Conservation (phyloP, 2,113 vertebrate species). For the Vulpes lagopus region DNA sequence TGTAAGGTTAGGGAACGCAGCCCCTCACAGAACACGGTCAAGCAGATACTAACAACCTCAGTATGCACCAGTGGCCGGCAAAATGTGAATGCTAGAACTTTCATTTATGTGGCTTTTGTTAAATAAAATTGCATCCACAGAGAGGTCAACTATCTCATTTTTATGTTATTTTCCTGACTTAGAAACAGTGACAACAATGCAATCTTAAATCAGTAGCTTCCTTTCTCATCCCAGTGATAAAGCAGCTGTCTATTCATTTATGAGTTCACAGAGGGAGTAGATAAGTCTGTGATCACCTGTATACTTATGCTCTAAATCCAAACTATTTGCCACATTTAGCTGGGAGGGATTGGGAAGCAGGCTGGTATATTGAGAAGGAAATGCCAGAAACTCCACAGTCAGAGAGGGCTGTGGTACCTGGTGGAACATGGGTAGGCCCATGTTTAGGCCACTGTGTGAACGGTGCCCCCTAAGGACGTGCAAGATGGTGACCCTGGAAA, state of each 20-base stretch:
- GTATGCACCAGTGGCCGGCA: neutral
- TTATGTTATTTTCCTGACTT: constrained; percentile 34
- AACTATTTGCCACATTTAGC: neutral
- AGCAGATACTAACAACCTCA: constrained; percentile 38
- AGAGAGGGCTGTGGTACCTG: neutral
- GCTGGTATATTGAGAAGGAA: neutral
- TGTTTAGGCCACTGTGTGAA: neutral
- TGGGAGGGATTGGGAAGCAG: neutral
- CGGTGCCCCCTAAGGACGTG: neutral
- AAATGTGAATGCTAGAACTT: constrained; percentile 22
- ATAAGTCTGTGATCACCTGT: neutral
- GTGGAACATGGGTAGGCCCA: neutral
- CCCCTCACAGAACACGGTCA: neutral
- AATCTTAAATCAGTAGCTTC: neutral
- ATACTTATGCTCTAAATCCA: neutral
- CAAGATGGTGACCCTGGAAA: neutral
- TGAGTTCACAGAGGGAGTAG: neutral
- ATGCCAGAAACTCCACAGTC: neutral
- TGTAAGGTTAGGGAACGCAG: constrained; percentile 33
- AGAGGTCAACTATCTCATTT: constrained; percentile 46
- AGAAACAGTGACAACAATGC: neutral
- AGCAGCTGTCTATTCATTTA: neutral
- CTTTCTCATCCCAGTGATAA: neutral
- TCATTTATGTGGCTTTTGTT: constrained; percentile 38
- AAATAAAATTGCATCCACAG: constrained; percentile 42